These are phyloP conservation scores for Mesodorylaimus sp. DNA, from an alignment of 2,888 invertebrate genomes.

Conservation along the genomic window DNA sequence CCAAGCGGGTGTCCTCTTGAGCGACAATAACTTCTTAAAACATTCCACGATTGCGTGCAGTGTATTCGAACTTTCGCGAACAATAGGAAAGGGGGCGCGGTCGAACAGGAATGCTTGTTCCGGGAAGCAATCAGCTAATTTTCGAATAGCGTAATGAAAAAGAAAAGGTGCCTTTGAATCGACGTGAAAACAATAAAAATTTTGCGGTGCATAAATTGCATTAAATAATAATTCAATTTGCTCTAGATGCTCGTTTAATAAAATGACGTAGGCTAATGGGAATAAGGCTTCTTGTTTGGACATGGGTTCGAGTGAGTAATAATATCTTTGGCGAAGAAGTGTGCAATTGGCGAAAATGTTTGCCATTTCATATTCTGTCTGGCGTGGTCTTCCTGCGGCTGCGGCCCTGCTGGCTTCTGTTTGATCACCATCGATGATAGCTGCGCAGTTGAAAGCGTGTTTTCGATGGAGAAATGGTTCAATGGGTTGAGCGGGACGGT, in stretches of 20 bases:
- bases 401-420: too few species aligned
- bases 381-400: too few species aligned
- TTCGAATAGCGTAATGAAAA: not conserved
- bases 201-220: constrained; percentile 8
- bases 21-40: not conserved
- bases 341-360: too few species aligned
- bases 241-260: constrained; percentile 5
- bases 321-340: too few species aligned
- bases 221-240: constrained; percentile 4
- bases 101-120: not conserved
- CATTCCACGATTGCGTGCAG: not conserved
- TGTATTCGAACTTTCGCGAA: not conserved
- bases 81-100: not conserved
- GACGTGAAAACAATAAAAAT: constrained; percentile 7
- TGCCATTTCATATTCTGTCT: too few species aligned
- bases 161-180: constrained; percentile 2
- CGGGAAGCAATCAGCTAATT: not conserved
- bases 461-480: too few species aligned
- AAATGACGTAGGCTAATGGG: constrained; percentile 6
- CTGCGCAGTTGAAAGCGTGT: too few species aligned
- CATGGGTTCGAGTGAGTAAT: too few species aligned
- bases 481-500: too few species aligned
- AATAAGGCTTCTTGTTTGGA: too few species aligned
- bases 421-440: too few species aligned
- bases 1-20: not conserved